Conservation (phyloP, 1,140 invertebrate species). For the Formica exsecta region DNA sequence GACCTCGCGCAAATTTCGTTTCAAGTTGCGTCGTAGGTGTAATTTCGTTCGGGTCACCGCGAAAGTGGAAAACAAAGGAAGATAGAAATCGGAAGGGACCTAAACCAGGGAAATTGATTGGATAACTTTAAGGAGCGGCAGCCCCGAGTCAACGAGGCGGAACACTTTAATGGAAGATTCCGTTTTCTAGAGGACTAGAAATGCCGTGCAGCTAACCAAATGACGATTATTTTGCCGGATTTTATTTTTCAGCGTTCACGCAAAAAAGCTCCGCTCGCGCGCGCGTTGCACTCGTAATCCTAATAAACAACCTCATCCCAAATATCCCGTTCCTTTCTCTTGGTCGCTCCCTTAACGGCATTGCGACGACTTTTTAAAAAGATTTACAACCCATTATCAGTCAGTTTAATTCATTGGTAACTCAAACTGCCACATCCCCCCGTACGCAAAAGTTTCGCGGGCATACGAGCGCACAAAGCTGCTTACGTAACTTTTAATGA, state of each 20-base stretch:
- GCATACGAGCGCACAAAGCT: slow-evolving; percentile 11
- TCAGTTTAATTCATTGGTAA: slow-evolving; percentile 33
- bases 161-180: slow-evolving; percentile 71
- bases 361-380: slow-evolving; percentile 38
- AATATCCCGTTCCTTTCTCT: background rate
- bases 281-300: slow-evolving; percentile 27
- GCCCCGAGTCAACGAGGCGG: slow-evolving; percentile 41
- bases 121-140: slow-evolving; percentile 56
- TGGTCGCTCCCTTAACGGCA: background rate
- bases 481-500: slow-evolving; percentile 49
- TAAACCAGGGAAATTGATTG: slow-evolving; percentile 69
- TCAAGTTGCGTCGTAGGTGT: slow-evolving; percentile 7
- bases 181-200: slow-evolving; percentile 58
- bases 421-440: slow-evolving; percentile 5
- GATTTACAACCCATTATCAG: slow-evolving; percentile 46
- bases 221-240: slow-evolving; percentile 57
- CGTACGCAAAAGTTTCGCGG: background rate
- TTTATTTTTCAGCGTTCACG: slow-evolving; percentile 39
- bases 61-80: slow-evolving; percentile 34
- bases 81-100: slow-evolving; percentile 26
- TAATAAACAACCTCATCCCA: slow-evolving; percentile 27
- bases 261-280: slow-evolving; percentile 2
- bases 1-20: slow-evolving; percentile 13
- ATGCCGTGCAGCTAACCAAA: slow-evolving; percentile 54
- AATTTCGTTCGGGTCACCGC: background rate